Evolutionary conservation across 2,888 invertebrate species (phyloP).

Genomic region (Sphaerophoria taeniata): DNA sequence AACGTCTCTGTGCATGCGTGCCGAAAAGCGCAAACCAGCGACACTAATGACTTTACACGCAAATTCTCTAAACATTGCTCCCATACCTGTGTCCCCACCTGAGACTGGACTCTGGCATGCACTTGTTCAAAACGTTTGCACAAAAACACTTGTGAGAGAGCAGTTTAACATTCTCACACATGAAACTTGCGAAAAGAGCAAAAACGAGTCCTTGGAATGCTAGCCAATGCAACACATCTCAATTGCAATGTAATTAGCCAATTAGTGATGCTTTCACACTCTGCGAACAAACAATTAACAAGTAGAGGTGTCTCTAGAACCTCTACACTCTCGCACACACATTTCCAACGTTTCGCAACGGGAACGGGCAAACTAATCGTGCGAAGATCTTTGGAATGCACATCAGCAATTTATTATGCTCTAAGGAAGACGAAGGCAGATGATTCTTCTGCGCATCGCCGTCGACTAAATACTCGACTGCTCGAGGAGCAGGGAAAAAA

Average conservation of each 20-base stretch:
- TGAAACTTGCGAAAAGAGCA: constrained; percentile 14
- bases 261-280: constrained; percentile 79
- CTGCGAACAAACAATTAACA: constrained; percentile 73
- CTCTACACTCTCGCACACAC: constrained; percentile 25
- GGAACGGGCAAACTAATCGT: constrained; percentile 54
- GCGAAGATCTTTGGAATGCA: constrained; percentile 72
- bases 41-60: constrained; percentile 61
- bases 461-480: neutral
- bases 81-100: constrained; percentile 15
- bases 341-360: constrained; percentile 1
- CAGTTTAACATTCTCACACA: constrained; percentile 49
- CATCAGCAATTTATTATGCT: constrained; percentile 35
- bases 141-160: constrained; percentile 3
- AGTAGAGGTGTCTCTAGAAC: constrained; percentile 53
- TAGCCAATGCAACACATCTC: constrained; percentile 69
- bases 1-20: constrained; percentile 34
- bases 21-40: constrained; percentile 15
- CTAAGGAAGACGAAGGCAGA: constrained; percentile 37
- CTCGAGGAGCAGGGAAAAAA: constrained; percentile 44
- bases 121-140: constrained; percentile 21
- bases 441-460: constrained; percentile 37
- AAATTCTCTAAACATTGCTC: constrained; percentile 41
- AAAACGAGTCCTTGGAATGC: constrained; percentile 52
- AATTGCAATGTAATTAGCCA: constrained; percentile 78
- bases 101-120: constrained; percentile 17